A percentile compares a stretch with the other conserved stretches of the same genome.
Conservation (phyloP, 2,888 invertebrate genomes). For the Camponotus fellah region DNA sequence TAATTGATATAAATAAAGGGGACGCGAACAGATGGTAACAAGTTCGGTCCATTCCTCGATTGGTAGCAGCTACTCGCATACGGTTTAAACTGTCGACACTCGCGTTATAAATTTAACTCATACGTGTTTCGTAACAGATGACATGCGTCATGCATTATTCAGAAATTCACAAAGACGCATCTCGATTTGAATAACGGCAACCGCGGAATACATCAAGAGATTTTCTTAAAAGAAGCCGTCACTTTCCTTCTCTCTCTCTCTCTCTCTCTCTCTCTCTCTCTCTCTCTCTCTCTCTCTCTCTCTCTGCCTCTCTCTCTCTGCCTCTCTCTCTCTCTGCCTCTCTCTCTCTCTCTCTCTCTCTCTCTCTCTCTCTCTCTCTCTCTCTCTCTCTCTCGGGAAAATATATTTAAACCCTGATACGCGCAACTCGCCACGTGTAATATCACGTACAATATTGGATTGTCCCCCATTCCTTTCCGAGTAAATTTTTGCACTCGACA, state of each 20-base stretch:
- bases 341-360: neutral
- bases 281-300: neutral
- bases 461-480: slow-evolving; percentile 38
- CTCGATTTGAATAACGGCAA: slow-evolving; percentile 43
- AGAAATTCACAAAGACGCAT: slow-evolving; percentile 41
- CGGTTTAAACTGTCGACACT: slow-evolving; percentile 17
- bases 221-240: slow-evolving; percentile 41
- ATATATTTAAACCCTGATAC: slow-evolving; percentile 47
- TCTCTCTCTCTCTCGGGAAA: neutral
- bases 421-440: slow-evolving; percentile 31
- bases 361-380: neutral
- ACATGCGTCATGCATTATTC: slow-evolving; percentile 44
- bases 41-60: slow-evolving; percentile 3
- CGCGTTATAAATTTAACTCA: slow-evolving; percentile 40
- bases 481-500: slow-evolving; percentile 15
- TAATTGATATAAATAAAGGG: neutral
- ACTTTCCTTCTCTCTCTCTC: neutral
- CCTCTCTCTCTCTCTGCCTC: neutral
- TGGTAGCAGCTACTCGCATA: slow-evolving; percentile 25
- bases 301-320: neutral
- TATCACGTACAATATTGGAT: slow-evolving; percentile 45
- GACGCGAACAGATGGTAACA: neutral
- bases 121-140: slow-evolving; percentile 12
- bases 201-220: slow-evolving; percentile 50
- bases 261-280: neutral